Conservation (phyloP, 2,113 vertebrate species). For the Stictonetta naevosa region DNA sequence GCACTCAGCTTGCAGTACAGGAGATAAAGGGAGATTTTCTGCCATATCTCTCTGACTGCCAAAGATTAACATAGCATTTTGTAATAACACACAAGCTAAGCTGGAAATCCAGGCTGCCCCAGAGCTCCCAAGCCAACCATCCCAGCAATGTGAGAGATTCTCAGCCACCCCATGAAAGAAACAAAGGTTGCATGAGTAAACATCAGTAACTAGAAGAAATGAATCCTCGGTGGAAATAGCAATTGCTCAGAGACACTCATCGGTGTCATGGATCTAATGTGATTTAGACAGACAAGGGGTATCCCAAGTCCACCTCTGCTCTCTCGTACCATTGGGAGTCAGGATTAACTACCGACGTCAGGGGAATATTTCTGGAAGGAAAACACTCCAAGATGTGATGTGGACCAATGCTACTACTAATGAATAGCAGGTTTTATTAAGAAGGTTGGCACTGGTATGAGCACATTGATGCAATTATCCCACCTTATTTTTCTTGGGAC, state of each 20-base stretch:
- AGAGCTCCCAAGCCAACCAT: neutral
- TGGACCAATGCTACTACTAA: neutral
- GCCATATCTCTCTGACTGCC: neutral
- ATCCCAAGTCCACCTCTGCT: neutral
- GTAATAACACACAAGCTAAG: neutral
- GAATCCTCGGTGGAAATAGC: neutral
- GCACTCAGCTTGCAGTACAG: neutral
- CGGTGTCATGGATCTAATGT: neutral
- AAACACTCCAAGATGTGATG: neutral
- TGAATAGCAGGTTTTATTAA: neutral
- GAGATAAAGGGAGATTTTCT: neutral
- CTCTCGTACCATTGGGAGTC: neutral
- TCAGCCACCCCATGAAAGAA: neutral
- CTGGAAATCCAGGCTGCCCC: neutral
- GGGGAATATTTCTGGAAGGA: neutral
- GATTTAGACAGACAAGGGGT: neutral
- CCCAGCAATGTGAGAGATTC: neutral
- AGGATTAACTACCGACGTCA: neutral
- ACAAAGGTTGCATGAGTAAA: neutral
- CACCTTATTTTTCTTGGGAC: neutral
- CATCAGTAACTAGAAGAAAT: neutral
- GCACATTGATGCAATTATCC: neutral
- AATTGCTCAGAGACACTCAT: rapidly evolving
- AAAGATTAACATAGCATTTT: neutral
- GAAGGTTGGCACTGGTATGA: neutral